phyloP scores from a whole-genome alignment of 2,888 invertebrate species.

The Callyntrura guangdongensis region DNA sequence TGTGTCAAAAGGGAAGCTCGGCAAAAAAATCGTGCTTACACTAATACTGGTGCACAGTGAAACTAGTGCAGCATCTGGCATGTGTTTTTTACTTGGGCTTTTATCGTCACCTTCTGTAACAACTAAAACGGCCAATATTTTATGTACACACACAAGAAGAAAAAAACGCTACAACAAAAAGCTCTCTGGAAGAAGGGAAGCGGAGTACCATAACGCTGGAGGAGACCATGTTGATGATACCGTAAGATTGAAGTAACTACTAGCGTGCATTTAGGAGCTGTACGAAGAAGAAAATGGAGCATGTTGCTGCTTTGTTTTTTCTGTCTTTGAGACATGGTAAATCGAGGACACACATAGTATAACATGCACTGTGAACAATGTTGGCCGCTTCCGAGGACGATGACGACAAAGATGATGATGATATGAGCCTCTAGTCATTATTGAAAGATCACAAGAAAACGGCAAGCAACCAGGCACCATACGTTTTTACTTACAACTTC shows the following conservation, averaged over 20 bases:
- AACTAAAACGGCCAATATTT: constrained; percentile 57
- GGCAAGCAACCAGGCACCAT: constrained; percentile 19
- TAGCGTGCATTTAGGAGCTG: neutral
- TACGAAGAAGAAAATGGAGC: neutral
- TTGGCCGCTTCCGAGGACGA: neutral
- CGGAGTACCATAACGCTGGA: neutral
- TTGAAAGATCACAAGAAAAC: constrained; percentile 54
- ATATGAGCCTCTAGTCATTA: constrained; percentile 60
- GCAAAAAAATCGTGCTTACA: constrained; percentile 33
- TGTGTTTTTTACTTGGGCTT: constrained; percentile 47
- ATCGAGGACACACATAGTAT: constrained; percentile 23
- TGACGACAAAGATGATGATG: constrained; percentile 19
- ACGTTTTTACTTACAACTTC: neutral
- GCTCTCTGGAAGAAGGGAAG: neutral
- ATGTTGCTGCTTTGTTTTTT: constrained; percentile 19
- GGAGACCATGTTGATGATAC: constrained; percentile 7
- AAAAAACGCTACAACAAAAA: constrained; percentile 12
- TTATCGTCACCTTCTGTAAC: constrained; percentile 60
- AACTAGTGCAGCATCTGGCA: constrained; percentile 46
- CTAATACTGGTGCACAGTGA: constrained; percentile 4
- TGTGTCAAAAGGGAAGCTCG: constrained; percentile 25
- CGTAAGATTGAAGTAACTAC: constrained; percentile 20
- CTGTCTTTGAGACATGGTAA: no score
- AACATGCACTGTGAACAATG: neutral
- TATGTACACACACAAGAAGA: constrained; percentile 28